A percentile compares a stretch with the other conserved stretches of the same genome.
Conservation (phyloP, 2,888 invertebrate genomes). For the Ypsolopha scabrella region DNA sequence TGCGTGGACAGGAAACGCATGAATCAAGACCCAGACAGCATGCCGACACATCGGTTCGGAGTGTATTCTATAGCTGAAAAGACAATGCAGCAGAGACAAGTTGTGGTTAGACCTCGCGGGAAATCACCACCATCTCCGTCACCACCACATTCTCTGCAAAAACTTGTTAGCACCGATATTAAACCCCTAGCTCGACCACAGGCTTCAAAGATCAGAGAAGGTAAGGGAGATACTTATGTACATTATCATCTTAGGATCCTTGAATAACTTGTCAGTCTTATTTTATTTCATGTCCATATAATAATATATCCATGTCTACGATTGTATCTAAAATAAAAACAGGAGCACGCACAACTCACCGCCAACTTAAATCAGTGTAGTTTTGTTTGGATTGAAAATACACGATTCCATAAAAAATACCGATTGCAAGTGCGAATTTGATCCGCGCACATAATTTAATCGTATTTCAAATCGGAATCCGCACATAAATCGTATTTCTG, state of each 20-base stretch:
- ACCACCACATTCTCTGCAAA: conserved; percentile 24
- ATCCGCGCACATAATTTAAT: too few relatives aligned
- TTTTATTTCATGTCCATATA: conserved; percentile 13
- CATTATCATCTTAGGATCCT: neutral
- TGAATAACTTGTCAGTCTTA: conserved; percentile 24
- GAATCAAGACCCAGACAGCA: conserved; percentile 35
- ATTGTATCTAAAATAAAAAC: conserved; percentile 20
- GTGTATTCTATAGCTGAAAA: conserved; percentile 49
- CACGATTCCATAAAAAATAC: too few relatives aligned
- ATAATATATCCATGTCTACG: conserved; percentile 35
- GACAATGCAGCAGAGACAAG: conserved; percentile 22
- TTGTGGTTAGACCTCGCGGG: conserved; percentile 18
- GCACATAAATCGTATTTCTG: too few relatives aligned
- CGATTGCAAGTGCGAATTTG: too few relatives aligned
- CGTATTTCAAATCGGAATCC: too few relatives aligned
- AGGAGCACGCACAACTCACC: conserved; percentile 45
- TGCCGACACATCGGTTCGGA: conserved; percentile 48
- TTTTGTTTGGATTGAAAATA: too few relatives aligned
- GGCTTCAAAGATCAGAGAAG: conserved; percentile 38
- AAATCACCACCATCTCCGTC: conserved; percentile 33
- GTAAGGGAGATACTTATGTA: conserved; percentile 20
- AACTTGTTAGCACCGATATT: conserved; percentile 23
- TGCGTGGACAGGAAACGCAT: conserved; percentile 45
- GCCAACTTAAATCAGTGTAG: conserved; percentile 14
- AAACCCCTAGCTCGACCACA: conserved; percentile 25